A percentile compares a stretch with the other conserved stretches of the same genome.
phyloP scores from a whole-genome alignment of 1,140 invertebrate species.

The Drosophila carrolli region DNA sequence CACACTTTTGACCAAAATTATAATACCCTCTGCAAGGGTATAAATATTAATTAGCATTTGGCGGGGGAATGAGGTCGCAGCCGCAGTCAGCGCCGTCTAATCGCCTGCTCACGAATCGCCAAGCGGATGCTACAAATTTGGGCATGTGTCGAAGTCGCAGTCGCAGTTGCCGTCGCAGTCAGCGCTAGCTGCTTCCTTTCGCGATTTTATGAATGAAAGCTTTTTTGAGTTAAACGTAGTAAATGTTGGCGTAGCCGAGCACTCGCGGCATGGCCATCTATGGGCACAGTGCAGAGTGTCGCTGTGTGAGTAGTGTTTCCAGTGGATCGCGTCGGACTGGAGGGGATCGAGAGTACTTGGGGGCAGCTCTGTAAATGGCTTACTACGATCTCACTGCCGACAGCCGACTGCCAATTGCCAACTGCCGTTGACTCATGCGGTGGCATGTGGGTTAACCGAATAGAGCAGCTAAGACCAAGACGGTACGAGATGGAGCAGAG shows the following conservation, averaged over 20 bases:
- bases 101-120: conserved; percentile 69
- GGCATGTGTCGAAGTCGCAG: conserved; percentile 63
- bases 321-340: conserved; percentile 5
- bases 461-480: background rate
- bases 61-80: conserved; percentile 37
- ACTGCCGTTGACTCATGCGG: conserved; percentile 25
- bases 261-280: conserved; percentile 60
- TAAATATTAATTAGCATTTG: conserved; percentile 81
- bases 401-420: background rate
- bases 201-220: conserved; percentile 81
- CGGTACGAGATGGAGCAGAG: too few relatives aligned
- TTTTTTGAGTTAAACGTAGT: conserved; percentile 51
- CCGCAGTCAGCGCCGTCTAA: conserved; percentile 42
- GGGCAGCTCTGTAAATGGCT: conserved; percentile 44
- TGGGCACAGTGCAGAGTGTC: conserved; percentile 68
- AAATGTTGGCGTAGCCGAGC: conserved; percentile 44
- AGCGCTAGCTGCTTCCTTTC: conserved; percentile 64
- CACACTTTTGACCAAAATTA: too few relatives aligned
- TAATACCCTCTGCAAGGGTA: too few relatives aligned
- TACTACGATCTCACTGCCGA: conserved; percentile 36
- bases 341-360: conserved; percentile 13
- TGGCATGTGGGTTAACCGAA: conserved; percentile 20
- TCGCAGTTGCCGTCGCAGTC: conserved; percentile 9
- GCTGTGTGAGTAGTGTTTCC: conserved; percentile 20
- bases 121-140: conserved; percentile 80